Base-by-base conservation (phyloP, 2,888 invertebrate species). In the Glyphotaelius pellucidus region DNA sequence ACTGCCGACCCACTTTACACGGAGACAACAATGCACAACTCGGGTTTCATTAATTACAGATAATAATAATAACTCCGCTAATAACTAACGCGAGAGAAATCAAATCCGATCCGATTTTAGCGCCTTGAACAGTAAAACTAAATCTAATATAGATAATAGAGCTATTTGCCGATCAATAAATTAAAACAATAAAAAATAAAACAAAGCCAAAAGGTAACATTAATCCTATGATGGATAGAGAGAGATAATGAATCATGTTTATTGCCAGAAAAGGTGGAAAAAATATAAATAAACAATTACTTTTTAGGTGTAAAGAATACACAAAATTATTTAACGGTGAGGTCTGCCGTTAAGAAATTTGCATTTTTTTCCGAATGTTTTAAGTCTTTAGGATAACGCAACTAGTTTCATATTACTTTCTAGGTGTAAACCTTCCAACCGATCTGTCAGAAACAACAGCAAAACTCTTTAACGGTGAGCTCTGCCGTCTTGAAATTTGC, bases 1-100 rank as follows among this genome's bases (percentile, higher is more conserved):
- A 12, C 80, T 12, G 81, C 32, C 32, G 81, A 83, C 90, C 90
- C 83, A 90, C 90, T 90, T 90, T 90, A 90, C 90, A 90, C 90
- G 90, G 67, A 83, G 90, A 83, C 83, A 90, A 85, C 85, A 86
- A 86, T 86, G 86, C 35, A 25, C 30, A 47, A 47, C 84, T 67
- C 90, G 81, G 67, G 90, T 90, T 90, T 90, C 90, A 90, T 84
- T 90, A 84, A 52, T 80, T 79, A 90, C 83, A 25, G 25, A 81
- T 83, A 83, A 90, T 81, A 83, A 90, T 84, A 90, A 52, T 35
- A 67, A 67, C 9, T 67, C 67, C 67, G n/a, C 67, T n/a, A 42
- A 38, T 83, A 38, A 38, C 86, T 38, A 30, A 15, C 30, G 86
- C 19, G 86, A 32, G 85, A 86, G 86, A 86, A 86, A 86, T 86